Evolutionary conservation across 1,140 invertebrate genomes (phyloP), one percentile per base, ranked within the genome.

Genomic region (Homalodisca vitripennis): DNA sequence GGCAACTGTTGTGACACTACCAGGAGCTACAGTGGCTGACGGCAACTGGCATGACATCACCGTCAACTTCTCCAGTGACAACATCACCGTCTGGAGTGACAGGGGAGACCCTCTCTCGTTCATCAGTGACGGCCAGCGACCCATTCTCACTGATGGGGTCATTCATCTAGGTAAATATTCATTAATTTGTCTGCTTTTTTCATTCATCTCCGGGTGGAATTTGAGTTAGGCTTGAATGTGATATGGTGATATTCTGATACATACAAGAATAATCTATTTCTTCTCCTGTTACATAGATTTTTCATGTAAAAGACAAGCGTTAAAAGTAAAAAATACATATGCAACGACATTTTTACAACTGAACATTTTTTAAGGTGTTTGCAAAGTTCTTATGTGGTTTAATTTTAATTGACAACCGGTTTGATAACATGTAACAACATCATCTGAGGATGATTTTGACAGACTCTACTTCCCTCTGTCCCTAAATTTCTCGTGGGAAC

Each of bases 11-110:
- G 79, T 83, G 6, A 79, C 84, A 66, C 77, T 86, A 1, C 82
- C 84, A 3, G 83, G 82, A 13, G 82, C 82, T 0, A 83, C 82
- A 63, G 75, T 89, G 13, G 80, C 86, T 2, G 87, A 90, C 75
- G 87, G 86, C 17, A 82, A 85, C 53, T 89, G 87, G 87, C 88
- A 89, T 73, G 79, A 76, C 22, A 74, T 88, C 0, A 77, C 81
- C 26, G 73, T 89, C 3, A 79, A 77, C 27, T 77, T 87, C 55
- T 78, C 81, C 34, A 79, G 79, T 2, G 74, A 78, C 10, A 82
- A 83, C 27, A 78, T 89, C 24, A 82, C 82, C 20, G 72, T 89
- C 2, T 77, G 76, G 34, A 79, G 86, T 32, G 84, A 87, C 71
- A 78, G 82, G 17, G 78, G 79, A 41, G 72, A 83, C 17, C 81